Base-by-base conservation (phyloP, 2,888 invertebrate species). In the Tyria jacobaeae region DNA sequence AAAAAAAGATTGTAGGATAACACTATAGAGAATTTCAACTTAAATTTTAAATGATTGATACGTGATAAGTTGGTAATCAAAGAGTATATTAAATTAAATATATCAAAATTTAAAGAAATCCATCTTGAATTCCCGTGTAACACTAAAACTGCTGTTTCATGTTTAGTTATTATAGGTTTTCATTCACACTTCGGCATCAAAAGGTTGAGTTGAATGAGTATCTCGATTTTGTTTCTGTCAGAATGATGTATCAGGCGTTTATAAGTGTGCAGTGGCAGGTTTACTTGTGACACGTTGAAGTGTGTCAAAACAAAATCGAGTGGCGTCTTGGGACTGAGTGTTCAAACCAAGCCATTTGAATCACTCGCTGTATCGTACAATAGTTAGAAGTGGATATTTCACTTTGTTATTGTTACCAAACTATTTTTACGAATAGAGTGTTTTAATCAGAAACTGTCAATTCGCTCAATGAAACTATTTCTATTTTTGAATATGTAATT, bases 231-330 rank as follows among this genome's bases (percentile, higher is more conserved):
- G 78, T 78, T 81, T 83, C 83, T 83, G 81, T 85, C 75, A 78
- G 54, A 71, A 78, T 70, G 71, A 79, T 69, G 71, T 70, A 75
- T 73, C 66, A 62, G 70, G 37, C 62, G 35, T 66, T n/a, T 70
- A 66, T 68, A 74, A 71, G 78, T 74, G 75, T 82, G 73, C 81
- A 86, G 85, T 84, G 81, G 83, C 82, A 74, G 71, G 77, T 80
- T 78, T 79, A 68, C 72, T 74, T 76, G 77, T 85, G 88, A 86
- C 87, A 86, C 73, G 73, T 84, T 86, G 83, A 84, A 87, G 85
- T 85, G 83, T 91, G 93, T 93, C 92, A 92, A 86, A 93, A 92
- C 90, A 92, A 89, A 91, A 94, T 94, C 89, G 94, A 94, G 89
- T 91, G 86, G 90, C 82, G 84, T 79, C 94, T 85, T 80, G 94